Conservation (phyloP, 2,113 vertebrate genomes). For the Tricholaema leucomelas region DNA sequence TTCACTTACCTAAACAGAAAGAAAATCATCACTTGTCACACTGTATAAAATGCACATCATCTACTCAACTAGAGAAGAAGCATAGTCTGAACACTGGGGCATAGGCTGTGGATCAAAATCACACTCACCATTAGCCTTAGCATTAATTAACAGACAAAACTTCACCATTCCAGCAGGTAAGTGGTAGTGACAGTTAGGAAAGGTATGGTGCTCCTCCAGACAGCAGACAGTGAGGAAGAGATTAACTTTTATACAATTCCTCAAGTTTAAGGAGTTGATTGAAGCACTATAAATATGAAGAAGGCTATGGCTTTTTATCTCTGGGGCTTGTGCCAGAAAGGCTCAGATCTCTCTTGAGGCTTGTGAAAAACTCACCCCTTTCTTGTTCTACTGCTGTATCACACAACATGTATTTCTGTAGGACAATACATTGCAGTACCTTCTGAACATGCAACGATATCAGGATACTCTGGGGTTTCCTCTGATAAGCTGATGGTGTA, state of each 20-base stretch:
- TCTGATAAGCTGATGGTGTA: neutral
- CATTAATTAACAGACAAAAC: constrained; percentile 10
- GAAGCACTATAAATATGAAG: neutral
- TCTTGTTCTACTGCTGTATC: neutral
- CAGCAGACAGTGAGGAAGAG: neutral
- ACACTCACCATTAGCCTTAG: neutral
- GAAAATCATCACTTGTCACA: constrained; percentile 18
- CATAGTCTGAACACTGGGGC: neutral
- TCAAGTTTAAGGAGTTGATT: neutral
- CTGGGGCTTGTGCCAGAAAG: neutral
- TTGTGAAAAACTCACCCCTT: neutral
- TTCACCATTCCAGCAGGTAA: neutral
- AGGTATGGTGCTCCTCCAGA: neutral
- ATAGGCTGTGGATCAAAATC: neutral
- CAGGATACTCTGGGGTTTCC: neutral
- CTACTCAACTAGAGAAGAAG: neutral
- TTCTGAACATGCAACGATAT: neutral
- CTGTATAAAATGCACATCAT: neutral
- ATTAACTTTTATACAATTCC: neutral
- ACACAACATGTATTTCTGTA: neutral
- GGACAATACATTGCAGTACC: neutral
- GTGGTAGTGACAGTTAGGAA: neutral
- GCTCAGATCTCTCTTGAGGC: neutral
- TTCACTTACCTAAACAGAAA: constrained; percentile 55
- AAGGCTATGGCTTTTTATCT: neutral